phyloP scores from a whole-genome alignment of 2,113 vertebrate genomes.

The Chionomys nivalis region DNA sequence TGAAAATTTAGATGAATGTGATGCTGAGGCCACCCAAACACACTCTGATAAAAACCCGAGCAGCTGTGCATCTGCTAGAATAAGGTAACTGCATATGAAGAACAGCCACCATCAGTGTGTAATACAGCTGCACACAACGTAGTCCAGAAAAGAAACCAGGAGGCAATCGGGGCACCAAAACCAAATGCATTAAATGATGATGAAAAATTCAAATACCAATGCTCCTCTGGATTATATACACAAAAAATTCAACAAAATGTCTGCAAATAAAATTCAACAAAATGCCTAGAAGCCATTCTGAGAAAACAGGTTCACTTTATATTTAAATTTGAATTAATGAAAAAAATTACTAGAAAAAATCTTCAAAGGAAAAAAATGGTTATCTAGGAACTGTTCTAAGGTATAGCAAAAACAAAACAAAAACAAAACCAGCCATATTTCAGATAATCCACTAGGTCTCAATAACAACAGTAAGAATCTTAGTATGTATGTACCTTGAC shows the following conservation, averaged over 20 bases:
- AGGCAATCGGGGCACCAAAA: not conserved
- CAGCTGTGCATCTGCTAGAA: not conserved
- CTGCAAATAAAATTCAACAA: not conserved
- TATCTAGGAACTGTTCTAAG: not conserved
- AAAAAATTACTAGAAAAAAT: not conserved
- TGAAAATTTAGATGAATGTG: not conserved
- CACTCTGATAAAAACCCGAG: not conserved
- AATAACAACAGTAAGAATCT: not conserved
- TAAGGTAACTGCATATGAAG: not conserved
- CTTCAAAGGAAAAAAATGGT: not conserved
- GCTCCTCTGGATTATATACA: not conserved
- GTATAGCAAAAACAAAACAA: not conserved
- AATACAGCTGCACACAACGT: not conserved
- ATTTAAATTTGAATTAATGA: not conserved
- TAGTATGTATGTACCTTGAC: not conserved
- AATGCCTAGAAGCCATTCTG: not conserved
- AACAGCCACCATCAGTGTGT: not conserved
- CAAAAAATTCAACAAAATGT: not conserved
- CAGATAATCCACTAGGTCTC: not conserved
- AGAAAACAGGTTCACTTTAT: not conserved
- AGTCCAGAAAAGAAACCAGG: slow-evolving; percentile 1
- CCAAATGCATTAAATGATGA: not conserved
- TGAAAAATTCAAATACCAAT: not conserved
- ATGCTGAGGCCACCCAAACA: not conserved
- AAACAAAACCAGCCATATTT: not conserved